Evolutionary conservation across 1,140 invertebrate species (phyloP).

Genomic region (Pemphigus obesinymphae): DNA sequence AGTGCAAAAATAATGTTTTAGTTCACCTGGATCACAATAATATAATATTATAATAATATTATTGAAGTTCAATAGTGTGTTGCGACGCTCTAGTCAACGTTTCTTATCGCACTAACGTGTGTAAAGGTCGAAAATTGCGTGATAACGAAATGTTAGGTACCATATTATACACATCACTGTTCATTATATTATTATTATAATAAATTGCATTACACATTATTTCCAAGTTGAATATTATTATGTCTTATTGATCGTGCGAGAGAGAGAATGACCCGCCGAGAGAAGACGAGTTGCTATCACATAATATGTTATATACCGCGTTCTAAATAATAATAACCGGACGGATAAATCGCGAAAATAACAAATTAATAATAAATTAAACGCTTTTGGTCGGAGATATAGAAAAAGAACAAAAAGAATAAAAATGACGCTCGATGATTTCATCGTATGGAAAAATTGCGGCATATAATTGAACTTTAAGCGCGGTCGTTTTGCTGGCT

Average conservation of each 20-base stretch:
- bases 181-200: no score
- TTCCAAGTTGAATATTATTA: no score
- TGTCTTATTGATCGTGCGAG: no score
- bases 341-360: not conserved
- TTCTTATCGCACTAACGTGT: not conserved
- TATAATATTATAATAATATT: not conserved
- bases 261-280: not conserved
- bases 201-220: no score
- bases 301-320: no score
- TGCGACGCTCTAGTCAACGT: not conserved
- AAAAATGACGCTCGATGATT: not conserved
- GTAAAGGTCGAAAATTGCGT: slow-evolving; percentile 4
- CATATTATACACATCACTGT: not conserved
- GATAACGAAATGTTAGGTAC: not conserved
- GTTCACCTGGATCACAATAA: not conserved
- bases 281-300: no score
- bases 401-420: not conserved
- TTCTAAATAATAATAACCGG: not conserved
- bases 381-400: no score
- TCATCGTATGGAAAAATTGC: not conserved
- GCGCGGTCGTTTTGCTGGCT: not conserved
- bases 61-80: not conserved
- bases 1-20: not conserved
- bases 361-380: not conserved
- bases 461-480: not conserved